phyloP scores from a whole-genome alignment of 2,113 vertebrate genomes.

The Ciconia boyciana region DNA sequence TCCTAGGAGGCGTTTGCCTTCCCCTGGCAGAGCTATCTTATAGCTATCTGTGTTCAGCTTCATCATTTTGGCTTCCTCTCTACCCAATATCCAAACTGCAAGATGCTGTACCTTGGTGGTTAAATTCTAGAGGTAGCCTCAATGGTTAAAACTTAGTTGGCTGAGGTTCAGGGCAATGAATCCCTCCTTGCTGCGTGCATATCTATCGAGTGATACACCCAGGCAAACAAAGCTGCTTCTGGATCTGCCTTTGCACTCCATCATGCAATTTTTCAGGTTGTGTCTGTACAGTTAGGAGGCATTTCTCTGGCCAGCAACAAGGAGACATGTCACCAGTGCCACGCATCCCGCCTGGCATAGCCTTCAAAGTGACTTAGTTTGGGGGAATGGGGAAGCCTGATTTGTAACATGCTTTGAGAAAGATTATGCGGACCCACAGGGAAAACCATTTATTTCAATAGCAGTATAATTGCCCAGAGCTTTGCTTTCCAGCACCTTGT shows the following conservation, averaged over 20 bases:
- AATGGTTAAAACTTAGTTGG: not conserved
- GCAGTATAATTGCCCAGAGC: not conserved
- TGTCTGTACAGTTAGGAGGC: not conserved
- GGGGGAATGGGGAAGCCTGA: not conserved
- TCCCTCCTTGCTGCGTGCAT: not conserved
- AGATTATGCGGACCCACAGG: not conserved
- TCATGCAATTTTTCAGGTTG: not conserved
- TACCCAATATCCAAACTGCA: not conserved
- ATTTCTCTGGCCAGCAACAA: not conserved
- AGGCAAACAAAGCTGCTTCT: not conserved
- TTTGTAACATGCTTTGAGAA: not conserved
- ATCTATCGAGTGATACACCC: not conserved
- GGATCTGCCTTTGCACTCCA: not conserved
- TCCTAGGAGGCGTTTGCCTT: not conserved
- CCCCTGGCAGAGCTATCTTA: not conserved
- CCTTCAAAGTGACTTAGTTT: not conserved
- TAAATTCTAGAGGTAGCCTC: not conserved
- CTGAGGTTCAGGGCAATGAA: not conserved
- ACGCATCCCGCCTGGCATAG: not conserved
- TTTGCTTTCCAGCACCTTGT: not conserved
- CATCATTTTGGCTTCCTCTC: not conserved
- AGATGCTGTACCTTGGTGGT: not conserved
- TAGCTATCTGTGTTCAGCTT: not conserved
- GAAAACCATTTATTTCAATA: not conserved
- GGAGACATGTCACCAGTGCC: not conserved